Evolutionary conservation across 2,113 vertebrate genomes (phyloP).

Genomic region (Dicerorhinus sumatrensis): DNA sequence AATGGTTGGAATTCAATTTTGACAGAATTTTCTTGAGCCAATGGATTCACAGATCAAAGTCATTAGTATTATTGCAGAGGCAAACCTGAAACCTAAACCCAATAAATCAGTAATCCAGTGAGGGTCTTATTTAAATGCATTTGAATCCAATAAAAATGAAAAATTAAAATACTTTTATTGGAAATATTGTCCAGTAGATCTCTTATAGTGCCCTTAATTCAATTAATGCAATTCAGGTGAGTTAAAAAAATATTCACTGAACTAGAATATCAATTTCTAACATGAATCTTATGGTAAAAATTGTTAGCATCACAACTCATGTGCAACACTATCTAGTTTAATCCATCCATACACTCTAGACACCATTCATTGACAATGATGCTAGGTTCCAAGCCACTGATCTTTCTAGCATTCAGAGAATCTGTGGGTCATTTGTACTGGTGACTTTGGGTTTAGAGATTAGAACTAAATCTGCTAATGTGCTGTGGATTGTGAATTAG

Average conservation of each 20-base stretch:
- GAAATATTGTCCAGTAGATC: neutral
- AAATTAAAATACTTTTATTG: neutral
- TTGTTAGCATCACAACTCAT: neutral
- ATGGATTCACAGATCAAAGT: neutral
- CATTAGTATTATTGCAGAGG: neutral
- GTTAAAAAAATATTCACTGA: neutral
- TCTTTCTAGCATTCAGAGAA: neutral
- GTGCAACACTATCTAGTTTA: neutral
- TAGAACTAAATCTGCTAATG: too few relatives aligned
- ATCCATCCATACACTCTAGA: neutral
- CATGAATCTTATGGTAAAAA: neutral
- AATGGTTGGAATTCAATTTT: neutral
- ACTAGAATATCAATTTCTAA: neutral
- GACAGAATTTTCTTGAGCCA: neutral
- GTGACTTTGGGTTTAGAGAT: neutral
- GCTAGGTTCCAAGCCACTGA: neutral
- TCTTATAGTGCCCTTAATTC: neutral
- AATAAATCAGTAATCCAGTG: neutral
- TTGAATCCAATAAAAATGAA: neutral
- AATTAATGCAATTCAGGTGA: neutral
- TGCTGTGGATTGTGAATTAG: neutral
- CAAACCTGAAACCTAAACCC: neutral
- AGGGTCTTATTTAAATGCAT: neutral
- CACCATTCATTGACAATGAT: fast-evolving
- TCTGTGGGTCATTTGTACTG: neutral